Conservation (phyloP, 64 coral and sea anemone genomes). For the Stichodactyla mertensii region DNA sequence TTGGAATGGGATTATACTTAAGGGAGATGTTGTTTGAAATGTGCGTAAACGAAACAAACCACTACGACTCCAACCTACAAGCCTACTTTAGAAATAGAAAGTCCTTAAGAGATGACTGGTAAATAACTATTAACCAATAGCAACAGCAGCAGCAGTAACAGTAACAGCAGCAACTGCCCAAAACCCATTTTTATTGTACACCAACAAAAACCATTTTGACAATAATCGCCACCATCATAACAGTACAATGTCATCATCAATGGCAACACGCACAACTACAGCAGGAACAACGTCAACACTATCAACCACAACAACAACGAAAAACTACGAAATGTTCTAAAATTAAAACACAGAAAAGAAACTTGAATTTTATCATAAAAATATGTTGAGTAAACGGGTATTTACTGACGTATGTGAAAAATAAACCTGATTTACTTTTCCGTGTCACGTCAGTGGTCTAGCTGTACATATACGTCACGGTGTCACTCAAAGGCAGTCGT, state of each 20-base stretch:
- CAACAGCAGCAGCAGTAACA: not conserved
- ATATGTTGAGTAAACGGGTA: not conserved
- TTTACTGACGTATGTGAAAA: not conserved
- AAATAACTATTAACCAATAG: not conserved
- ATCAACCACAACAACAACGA: not conserved
- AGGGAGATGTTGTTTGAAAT: too few species aligned
- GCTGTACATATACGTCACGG: not conserved
- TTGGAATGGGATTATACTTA: too few species aligned
- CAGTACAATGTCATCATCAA: not conserved
- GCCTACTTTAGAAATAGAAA: too few species aligned
- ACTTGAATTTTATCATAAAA: not conserved
- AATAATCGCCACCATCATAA: too few species aligned
- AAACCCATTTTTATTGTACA: too few species aligned
- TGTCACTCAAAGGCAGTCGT: not conserved
- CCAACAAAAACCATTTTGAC: too few species aligned
- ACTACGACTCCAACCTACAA: too few species aligned
- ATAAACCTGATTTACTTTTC: not conserved
- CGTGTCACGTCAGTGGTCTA: not conserved
- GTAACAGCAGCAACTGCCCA: too few species aligned
- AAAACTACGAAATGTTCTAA: not conserved
- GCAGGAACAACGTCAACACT: not conserved
- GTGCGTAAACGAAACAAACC: too few species aligned
- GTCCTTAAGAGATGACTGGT: too few species aligned
- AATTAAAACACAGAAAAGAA: not conserved
- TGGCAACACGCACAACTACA: not conserved